Conservation (phyloP, 2,113 vertebrate genomes). For the Tragulus kanchil region DNA sequence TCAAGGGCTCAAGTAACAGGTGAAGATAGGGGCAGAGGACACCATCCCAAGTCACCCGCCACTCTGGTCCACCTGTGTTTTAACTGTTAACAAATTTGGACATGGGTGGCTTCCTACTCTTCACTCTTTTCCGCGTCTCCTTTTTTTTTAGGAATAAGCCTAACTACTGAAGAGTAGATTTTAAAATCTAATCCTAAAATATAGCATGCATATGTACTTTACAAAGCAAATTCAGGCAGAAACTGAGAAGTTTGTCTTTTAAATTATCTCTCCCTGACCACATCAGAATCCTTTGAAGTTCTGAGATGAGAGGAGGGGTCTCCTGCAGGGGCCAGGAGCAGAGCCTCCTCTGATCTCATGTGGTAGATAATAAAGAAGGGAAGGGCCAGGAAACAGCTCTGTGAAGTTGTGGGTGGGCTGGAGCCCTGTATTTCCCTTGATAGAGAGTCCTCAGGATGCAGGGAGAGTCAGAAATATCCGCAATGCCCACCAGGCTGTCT, state of each 20-base stretch:
- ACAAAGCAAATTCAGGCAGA: neutral
- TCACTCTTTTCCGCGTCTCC: neutral
- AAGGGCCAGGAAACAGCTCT: neutral
- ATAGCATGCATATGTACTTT: neutral
- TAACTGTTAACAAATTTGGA: neutral
- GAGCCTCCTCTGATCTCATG: neutral
- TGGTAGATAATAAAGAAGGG: neutral
- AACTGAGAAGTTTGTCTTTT: neutral
- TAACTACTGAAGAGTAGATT: neutral
- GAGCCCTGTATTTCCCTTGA: neutral
- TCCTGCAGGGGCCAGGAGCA: neutral
- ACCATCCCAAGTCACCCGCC: neutral
- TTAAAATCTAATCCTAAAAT: neutral
- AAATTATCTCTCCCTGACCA: neutral
- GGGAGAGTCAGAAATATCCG: neutral
- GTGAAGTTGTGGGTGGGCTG: neutral
- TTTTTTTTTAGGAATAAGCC: neutral
- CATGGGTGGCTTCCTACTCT: neutral
- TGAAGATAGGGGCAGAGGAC: neutral
- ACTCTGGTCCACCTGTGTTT: neutral
- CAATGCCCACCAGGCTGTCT: neutral
- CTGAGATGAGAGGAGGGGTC: neutral
- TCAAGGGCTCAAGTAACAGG: neutral
- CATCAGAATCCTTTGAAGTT: neutral
- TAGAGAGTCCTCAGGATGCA: neutral